Base-by-base conservation (phyloP, 2,797 vertebrate species). In the Spondyliosoma cantharus region DNA sequence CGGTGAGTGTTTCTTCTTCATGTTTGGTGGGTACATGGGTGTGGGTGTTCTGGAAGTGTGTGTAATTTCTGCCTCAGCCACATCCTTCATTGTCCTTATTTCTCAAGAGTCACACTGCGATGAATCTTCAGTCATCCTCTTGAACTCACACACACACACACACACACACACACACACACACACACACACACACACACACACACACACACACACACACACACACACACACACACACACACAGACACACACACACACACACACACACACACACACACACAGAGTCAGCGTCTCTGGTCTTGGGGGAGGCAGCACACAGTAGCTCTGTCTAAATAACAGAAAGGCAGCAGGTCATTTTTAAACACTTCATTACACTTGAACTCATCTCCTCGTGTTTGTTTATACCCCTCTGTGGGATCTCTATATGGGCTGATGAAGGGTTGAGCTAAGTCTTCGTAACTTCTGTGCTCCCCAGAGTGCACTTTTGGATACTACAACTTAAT, bases 1-100 rank as follows among this genome's bases (percentile, higher is more conserved):
- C 97, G 85, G 97, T 98, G 95, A 96, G 96, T 96, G 94, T 95
- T 96, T 96, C 20, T 5, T 32, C 9, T 37, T 5, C 25, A 37
- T 37, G 37, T 8, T 37, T 37, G 37, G 8, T 1, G 37, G 37
- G 2, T 37, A 5, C n/a, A 20, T 48, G 48, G n/a, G 43, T 15
- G 13, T 14, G 25, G 15, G 37, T 45, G 8, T 27, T 78, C 54
- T 66, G 15, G 8, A 12, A 14, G 12, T 77, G 58, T 57, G 29
- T 45, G 49, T 25, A 27, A 52, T 17, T 50, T 59, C 43, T 75
- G 14, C 25, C 37, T 76, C 12, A 29, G 4, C 60, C 16, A 9
- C 24, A 66, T 43, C 49, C 29, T 75, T 50, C 59, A 49, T 72
- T 69, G 70, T 65, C 70, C 67, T 68, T 69, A 66, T 75, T 64